phyloP scores from a whole-genome alignment of 1,140 invertebrate species.

The Pogonomyrmex barbatus region DNA sequence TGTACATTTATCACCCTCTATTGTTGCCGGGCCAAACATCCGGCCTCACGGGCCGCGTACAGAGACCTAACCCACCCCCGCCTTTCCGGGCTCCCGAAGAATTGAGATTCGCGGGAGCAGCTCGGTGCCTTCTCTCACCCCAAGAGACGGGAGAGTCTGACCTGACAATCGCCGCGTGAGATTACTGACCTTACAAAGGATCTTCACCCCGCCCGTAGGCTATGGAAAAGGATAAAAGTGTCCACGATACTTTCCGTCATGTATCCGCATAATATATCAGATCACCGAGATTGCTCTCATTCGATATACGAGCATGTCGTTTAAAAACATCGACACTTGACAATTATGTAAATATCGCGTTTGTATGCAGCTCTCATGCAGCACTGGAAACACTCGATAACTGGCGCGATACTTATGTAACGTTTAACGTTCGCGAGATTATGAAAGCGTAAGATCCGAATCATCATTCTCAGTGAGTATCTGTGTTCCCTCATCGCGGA shows the following conservation, averaged over 20 bases:
- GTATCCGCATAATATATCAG: neutral
- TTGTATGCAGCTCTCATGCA: neutral
- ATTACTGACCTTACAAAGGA: slow-evolving; percentile 59
- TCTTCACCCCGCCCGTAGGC: slow-evolving; percentile 38
- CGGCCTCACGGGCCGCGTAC: slow-evolving; percentile 78
- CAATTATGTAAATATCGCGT: neutral
- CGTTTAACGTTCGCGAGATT: slow-evolving; percentile 50
- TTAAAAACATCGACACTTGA: slow-evolving; percentile 13
- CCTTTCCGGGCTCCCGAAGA: slow-evolving; percentile 64
- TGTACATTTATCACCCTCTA: slow-evolving; percentile 83
- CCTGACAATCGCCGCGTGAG: slow-evolving; percentile 53
- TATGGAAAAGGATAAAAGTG: slow-evolving; percentile 27
- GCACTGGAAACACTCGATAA: neutral
- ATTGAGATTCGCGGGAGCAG: slow-evolving; percentile 80
- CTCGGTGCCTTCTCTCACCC: slow-evolving; percentile 39
- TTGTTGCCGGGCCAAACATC: slow-evolving; percentile 83
- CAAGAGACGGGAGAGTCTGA: slow-evolving; percentile 26
- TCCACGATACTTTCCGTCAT: neutral
- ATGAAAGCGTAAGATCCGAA: slow-evolving; percentile 57
- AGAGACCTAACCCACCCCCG: slow-evolving; percentile 35
- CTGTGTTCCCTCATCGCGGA: slow-evolving; percentile 66
- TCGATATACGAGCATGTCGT: neutral
- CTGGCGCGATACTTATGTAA: neutral
- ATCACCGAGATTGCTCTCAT: neutral
- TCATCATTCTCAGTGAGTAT: slow-evolving; percentile 58